phyloP scores from a whole-genome alignment of 2,113 vertebrate genomes.

The Reinhardtius hippoglossoides region DNA sequence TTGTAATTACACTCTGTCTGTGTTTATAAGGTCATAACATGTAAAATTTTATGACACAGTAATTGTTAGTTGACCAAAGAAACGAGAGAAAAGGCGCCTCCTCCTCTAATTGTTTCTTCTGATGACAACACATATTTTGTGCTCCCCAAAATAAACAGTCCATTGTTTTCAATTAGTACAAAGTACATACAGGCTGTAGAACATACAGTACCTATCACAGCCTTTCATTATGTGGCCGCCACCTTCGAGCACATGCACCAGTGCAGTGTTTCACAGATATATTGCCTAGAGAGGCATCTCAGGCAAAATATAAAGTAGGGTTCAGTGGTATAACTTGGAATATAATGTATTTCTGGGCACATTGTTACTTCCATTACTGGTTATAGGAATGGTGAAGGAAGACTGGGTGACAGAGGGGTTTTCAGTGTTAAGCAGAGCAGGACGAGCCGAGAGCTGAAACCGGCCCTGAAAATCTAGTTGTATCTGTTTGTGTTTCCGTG shows the following conservation, averaged over 20 bases:
- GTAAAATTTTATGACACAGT: conserved; percentile 49
- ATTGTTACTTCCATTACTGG: conserved; percentile 46
- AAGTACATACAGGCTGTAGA: conserved; percentile 10
- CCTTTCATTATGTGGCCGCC: conserved; percentile 1
- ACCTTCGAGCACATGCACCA: conserved; percentile 14
- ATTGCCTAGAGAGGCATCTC: conserved; percentile 31
- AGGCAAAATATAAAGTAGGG: conserved; percentile 35
- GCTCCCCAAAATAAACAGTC: conserved; percentile 11
- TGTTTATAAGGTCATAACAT: conserved; percentile 64
- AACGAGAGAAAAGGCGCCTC: conserved; percentile 33
- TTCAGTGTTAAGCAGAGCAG: neutral
- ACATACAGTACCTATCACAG: neutral
- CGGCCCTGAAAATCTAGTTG: too few species aligned
- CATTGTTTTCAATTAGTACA: conserved; percentile 37
- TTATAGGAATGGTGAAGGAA: conserved; percentile 31
- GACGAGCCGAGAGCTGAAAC: too few species aligned
- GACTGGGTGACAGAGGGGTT: conserved; percentile 1
- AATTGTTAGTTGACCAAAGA: conserved; percentile 60
- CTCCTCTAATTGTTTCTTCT: conserved; percentile 39
- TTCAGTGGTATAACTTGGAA: conserved; percentile 22
- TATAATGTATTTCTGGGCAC: conserved; percentile 35
- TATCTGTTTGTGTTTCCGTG: neutral
- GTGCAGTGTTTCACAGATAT: conserved; percentile 39
- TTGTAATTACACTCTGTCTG: conserved; percentile 58
- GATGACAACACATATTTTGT: conserved; percentile 7